Percentiles rank a stretch among this genome's conserved stretches.
Evolutionary conservation across 2,113 vertebrate species (phyloP).

Genomic region (Atlantisia rogersi): DNA sequence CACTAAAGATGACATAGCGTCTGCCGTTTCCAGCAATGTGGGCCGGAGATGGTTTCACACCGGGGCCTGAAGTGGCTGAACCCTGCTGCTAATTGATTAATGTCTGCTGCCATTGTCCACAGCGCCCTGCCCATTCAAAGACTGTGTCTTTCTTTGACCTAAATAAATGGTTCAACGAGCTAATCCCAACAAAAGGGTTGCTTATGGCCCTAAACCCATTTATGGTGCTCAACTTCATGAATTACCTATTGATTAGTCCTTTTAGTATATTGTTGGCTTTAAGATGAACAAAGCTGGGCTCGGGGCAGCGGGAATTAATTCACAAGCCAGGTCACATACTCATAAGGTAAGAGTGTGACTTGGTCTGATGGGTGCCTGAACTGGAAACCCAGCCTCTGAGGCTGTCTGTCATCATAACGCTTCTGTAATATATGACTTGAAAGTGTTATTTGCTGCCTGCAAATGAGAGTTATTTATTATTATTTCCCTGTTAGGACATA

Average conservation of each 20-base stretch:
- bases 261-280: conserved; percentile 79
- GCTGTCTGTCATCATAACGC: background rate
- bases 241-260: conserved; percentile 90
- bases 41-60: conserved; percentile 59
- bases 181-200: conserved; percentile 80
- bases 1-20: conserved; percentile 9
- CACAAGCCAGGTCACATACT: conserved; percentile 53
- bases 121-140: conserved; percentile 73
- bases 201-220: conserved; percentile 77
- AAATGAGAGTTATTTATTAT: background rate
- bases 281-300: conserved; percentile 73
- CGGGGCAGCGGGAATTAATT: conserved; percentile 48
- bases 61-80: conserved; percentile 62
- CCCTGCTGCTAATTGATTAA: conserved; percentile 87
- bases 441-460: background rate
- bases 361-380: conserved; percentile 50
- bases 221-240: conserved; percentile 83
- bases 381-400: background rate
- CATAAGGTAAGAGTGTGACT: conserved; percentile 27
- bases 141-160: conserved; percentile 83
- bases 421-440: background rate
- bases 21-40: background rate
- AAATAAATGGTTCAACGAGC: conserved; percentile 84
- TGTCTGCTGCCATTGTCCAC: conserved; percentile 73
- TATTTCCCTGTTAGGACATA: background rate